A percentile compares a stretch with the other conserved stretches of the same genome.
Conservation (phyloP, 2,113 vertebrate genomes). For the Actinemys pallida region DNA sequence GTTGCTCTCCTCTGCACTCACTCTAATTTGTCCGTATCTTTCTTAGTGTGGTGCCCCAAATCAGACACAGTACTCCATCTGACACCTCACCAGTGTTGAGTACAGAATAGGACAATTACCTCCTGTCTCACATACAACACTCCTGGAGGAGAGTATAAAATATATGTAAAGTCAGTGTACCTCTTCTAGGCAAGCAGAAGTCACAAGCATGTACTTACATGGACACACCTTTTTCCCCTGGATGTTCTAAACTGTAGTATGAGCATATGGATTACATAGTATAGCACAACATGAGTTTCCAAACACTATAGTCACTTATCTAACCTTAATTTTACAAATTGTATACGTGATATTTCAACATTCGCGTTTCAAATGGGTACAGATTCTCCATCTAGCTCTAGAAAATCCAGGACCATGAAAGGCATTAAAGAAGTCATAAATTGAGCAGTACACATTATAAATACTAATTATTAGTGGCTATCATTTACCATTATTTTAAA, state of each 20-base stretch:
- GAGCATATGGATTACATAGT: not conserved
- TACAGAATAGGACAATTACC: too few relatives aligned
- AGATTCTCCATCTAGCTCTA: not conserved
- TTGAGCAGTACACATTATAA: not conserved
- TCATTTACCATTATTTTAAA: not conserved
- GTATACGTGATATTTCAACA: not conserved
- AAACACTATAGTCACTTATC: not conserved
- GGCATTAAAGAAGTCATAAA: not conserved
- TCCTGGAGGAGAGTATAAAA: too few relatives aligned
- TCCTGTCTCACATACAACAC: too few relatives aligned
- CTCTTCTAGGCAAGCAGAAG: not conserved
- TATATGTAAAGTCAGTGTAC: too few relatives aligned
- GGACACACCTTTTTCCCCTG: not conserved
- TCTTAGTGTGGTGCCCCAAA: too few relatives aligned
- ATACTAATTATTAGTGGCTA: not conserved
- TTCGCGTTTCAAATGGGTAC: not conserved
- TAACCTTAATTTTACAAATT: not conserved
- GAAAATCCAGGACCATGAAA: not conserved
- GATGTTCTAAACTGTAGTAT: not conserved
- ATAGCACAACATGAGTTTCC: not conserved
- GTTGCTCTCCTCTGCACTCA: too few relatives aligned
- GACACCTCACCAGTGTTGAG: too few relatives aligned
- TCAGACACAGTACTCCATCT: too few relatives aligned
- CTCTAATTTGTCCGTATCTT: too few relatives aligned
- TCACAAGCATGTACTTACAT: not conserved